Conservation (phyloP, 1,140 invertebrate genomes). For the Heterodera carotae region DNA sequence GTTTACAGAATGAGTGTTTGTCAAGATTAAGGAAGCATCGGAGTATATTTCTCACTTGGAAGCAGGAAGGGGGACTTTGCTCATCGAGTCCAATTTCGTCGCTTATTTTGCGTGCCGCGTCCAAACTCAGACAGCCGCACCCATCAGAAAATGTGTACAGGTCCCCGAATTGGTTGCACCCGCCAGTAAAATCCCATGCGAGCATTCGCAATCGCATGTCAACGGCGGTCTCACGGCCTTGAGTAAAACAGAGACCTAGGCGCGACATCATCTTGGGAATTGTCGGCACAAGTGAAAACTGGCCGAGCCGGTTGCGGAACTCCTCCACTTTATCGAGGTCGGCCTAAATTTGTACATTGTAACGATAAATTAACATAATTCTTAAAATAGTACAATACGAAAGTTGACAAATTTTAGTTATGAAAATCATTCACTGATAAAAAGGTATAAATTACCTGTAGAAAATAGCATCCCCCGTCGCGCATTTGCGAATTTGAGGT, state of each 20-base stretch:
- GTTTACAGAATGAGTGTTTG: too few species aligned
- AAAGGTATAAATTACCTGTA: conserved; percentile 8
- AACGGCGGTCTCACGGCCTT: conserved; percentile 35
- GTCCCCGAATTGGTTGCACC: conserved; percentile 31
- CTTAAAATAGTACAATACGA: too few species aligned
- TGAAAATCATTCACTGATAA: not conserved
- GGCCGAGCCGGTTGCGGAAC: conserved; percentile 39
- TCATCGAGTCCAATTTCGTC: conserved; percentile 13
- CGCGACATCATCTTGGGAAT: conserved; percentile 54
- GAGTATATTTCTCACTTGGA: conserved; percentile 44
- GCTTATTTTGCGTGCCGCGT: conserved; percentile 31
- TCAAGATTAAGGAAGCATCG: too few species aligned
- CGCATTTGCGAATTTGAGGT: conserved; percentile 55
- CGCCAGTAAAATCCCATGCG: conserved; percentile 42
- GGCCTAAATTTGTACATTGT: not conserved
- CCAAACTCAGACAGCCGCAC: conserved; percentile 38
- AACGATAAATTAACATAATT: conserved; percentile 2
- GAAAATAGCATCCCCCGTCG: conserved; percentile 52
- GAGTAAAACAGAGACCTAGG: conserved; percentile 52
- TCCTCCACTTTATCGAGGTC: conserved; percentile 26
- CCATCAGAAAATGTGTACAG: conserved; percentile 54
- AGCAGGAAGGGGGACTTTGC: conserved; percentile 39
- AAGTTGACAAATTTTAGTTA: not conserved
- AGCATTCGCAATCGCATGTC: conserved; percentile 29
- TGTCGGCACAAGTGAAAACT: conserved; percentile 36